Evolutionary conservation across 2,888 invertebrate species (phyloP).

Genomic region (Lapara coniferarum): DNA sequence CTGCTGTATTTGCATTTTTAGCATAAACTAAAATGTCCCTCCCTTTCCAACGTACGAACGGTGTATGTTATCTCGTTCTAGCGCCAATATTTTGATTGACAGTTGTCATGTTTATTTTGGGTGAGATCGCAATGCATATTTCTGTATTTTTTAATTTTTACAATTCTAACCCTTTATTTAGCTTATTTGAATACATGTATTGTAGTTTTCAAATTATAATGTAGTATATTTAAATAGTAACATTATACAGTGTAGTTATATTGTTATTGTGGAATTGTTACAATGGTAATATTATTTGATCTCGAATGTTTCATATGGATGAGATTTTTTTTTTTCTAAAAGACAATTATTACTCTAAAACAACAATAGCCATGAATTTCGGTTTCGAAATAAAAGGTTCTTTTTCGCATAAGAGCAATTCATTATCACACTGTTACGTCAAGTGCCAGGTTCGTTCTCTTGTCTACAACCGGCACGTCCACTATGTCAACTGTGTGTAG

Average conservation of each 20-base stretch:
- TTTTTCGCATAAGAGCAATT: too few relatives aligned
- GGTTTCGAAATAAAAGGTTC: too few relatives aligned
- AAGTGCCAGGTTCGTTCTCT: too few relatives aligned
- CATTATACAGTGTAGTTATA: too few relatives aligned
- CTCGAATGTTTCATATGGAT: not conserved
- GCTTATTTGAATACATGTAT: not conserved
- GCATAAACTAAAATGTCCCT: slow-evolving; percentile 23
- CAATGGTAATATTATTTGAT: not conserved
- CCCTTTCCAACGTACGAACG: slow-evolving; percentile 32
- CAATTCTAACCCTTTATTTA: slow-evolving; percentile 7
- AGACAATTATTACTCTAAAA: too few relatives aligned
- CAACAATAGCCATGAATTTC: too few relatives aligned
- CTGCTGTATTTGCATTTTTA: slow-evolving; percentile 49
- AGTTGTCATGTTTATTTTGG: slow-evolving; percentile 44
- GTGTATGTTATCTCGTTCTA: slow-evolving; percentile 9
- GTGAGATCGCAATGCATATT: slow-evolving; percentile 16
- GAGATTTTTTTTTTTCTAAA: not conserved
- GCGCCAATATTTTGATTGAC: slow-evolving; percentile 53
- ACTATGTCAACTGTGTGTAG: too few relatives aligned
- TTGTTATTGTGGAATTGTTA: too few relatives aligned
- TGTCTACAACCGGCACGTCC: too few relatives aligned
- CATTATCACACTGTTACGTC: too few relatives aligned
- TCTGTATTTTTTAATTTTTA: slow-evolving; percentile 24
- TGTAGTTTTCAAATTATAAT: slow-evolving; percentile 4
- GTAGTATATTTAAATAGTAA: not conserved